A percentile compares a stretch with the other conserved stretches of the same genome.
phyloP scores from a whole-genome alignment of 2,888 invertebrate species.

The Tetanocera ferruginea region DNA sequence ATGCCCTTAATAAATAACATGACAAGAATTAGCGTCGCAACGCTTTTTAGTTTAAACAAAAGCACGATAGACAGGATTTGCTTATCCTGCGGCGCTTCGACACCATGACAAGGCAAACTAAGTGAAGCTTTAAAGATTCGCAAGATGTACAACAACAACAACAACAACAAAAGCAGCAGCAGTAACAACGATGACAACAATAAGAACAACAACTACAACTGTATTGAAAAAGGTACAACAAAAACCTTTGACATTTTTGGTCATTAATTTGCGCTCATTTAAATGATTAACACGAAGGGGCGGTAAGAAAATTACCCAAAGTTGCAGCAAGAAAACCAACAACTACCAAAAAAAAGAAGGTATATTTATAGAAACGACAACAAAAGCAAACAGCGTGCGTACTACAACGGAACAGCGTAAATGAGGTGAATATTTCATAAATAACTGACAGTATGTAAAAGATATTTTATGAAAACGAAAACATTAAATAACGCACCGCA shows the following conservation, averaged over 20 bases:
- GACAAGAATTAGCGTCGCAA: constrained; percentile 47
- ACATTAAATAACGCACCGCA: not conserved
- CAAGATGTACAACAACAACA: constrained; percentile 25
- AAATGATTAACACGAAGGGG: constrained; percentile 50
- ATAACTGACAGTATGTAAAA: not conserved
- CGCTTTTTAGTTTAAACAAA: constrained; percentile 9
- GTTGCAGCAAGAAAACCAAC: not conserved
- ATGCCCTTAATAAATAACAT: constrained; percentile 52
- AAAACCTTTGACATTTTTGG: constrained; percentile 54
- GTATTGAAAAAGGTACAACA: constrained; percentile 4
- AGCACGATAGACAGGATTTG: not conserved
- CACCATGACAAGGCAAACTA: not conserved
- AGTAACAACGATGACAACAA: constrained; percentile 17
- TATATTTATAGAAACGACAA: not conserved
- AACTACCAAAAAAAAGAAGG: not conserved
- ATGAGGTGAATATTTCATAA: not conserved
- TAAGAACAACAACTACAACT: constrained; percentile 13
- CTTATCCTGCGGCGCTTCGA: constrained; percentile 20
- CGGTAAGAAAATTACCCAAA: constrained; percentile 44
- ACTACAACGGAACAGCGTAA: not conserved
- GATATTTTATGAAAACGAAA: not conserved
- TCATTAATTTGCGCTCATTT: constrained; percentile 58
- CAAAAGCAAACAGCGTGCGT: not conserved
- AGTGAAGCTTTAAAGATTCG: not conserved
- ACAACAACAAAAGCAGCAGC: constrained; percentile 49